A percentile compares a stretch with the other conserved stretches of the same genome.
Evolutionary conservation across 1,140 invertebrate species (phyloP).

Genomic region (Geopemphigus sp.): DNA sequence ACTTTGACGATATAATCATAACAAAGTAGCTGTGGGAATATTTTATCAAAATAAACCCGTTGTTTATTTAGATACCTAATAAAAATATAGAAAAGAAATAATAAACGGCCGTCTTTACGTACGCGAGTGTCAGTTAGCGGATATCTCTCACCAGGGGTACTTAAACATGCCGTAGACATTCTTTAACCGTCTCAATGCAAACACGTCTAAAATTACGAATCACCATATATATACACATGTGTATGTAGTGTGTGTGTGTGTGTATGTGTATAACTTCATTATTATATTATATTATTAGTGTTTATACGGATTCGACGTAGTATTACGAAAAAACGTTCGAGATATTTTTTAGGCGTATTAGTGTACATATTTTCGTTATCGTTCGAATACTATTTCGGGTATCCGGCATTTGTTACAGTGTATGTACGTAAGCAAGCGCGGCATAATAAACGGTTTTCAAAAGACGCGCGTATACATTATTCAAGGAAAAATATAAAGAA

Average conservation of each 20-base stretch:
- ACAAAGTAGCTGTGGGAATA: constrained; percentile 43
- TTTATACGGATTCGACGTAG: too few species aligned
- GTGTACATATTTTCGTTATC: not conserved
- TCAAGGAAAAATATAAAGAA: constrained; percentile 38
- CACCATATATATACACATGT: not conserved
- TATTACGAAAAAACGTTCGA: too few species aligned
- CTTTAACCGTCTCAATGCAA: not conserved
- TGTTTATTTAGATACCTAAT: constrained; percentile 26
- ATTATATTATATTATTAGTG: not conserved
- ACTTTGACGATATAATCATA: constrained; percentile 25
- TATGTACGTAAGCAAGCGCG: not conserved
- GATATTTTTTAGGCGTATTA: too few species aligned
- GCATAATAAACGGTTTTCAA: constrained; percentile 33
- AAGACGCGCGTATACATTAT: constrained; percentile 44
- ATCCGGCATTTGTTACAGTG: constrained; percentile 10
- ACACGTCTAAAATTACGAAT: not conserved
- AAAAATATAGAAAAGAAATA: constrained; percentile 14
- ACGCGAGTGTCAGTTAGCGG: not conserved
- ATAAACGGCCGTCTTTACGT: constrained; percentile 10
- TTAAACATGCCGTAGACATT: constrained; percentile 1
- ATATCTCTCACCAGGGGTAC: not conserved
- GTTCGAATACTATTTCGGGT: not conserved
- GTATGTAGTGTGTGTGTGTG: too few species aligned
- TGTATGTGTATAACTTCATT: not conserved
- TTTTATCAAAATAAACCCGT: constrained; percentile 31